A percentile compares a stretch with the other conserved stretches of the same genome.
Evolutionary conservation across 2,797 vertebrate species (phyloP).

Genomic region (Leptoclinus maculatus): DNA sequence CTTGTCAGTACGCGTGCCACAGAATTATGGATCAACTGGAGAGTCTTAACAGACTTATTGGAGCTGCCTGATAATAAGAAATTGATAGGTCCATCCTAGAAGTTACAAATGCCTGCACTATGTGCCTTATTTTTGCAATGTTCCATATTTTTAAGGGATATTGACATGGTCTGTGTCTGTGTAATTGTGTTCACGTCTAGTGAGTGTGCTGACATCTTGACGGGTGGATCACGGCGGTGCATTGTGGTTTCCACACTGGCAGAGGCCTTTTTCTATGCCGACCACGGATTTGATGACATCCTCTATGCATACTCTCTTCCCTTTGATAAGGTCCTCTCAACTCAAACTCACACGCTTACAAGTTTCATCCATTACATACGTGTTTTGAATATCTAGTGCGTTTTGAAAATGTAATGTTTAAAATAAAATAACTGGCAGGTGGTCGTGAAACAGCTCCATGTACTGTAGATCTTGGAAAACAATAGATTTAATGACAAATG

Average conservation of each 20-base stretch:
- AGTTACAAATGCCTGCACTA: not conserved
- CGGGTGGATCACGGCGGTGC: constrained; percentile 78
- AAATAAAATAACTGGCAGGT: not conserved
- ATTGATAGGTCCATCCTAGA: not conserved
- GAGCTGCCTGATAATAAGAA: not conserved
- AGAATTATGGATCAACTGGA: not conserved
- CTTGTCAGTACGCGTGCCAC: not conserved
- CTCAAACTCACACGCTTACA: not conserved
- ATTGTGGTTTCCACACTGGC: constrained; percentile 88
- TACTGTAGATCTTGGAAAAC: not conserved
- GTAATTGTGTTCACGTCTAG: constrained; percentile 61
- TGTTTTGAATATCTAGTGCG: not conserved
- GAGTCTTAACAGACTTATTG: not conserved
- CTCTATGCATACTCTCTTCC: constrained; percentile 87
- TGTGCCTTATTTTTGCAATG: not conserved
- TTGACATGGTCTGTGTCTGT: constrained; percentile 24
- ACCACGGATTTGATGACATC: constrained; percentile 88
- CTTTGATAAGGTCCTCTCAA: constrained; percentile 78
- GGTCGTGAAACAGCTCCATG: not conserved
- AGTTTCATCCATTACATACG: not conserved
- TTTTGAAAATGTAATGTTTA: not conserved
- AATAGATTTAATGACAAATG: not conserved
- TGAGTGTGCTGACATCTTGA: constrained; percentile 87
- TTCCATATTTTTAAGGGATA: not conserved
- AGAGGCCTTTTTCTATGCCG: constrained; percentile 85